Evolutionary conservation across 2,113 vertebrate species (phyloP).

Genomic region (Pterocles burchelli): DNA sequence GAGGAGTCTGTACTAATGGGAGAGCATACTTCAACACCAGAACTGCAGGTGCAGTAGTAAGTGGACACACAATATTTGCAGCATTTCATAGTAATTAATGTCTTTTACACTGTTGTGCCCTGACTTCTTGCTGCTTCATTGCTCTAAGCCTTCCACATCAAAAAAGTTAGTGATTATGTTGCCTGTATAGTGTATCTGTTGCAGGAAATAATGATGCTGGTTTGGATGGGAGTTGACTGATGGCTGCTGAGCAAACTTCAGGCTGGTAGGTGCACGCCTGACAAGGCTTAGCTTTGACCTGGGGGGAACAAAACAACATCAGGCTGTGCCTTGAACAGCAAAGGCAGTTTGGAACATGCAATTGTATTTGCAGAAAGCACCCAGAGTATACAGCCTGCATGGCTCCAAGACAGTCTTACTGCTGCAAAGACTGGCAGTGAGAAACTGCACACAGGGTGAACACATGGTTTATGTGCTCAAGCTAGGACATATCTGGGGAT

Average conservation of each 20-base stretch:
- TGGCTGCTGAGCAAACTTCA: neutral
- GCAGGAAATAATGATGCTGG: neutral
- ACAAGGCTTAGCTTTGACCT: neutral
- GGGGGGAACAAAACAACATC: neutral
- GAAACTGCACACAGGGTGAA: neutral
- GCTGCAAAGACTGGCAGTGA: neutral
- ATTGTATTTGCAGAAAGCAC: neutral
- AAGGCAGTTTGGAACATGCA: neutral
- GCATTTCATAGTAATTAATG: neutral
- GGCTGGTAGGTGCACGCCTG: neutral
- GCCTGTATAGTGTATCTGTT: neutral
- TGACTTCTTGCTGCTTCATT: neutral
- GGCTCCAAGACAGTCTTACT: neutral
- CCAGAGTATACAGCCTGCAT: neutral
- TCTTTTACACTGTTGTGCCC: neutral
- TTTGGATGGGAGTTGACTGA: neutral
- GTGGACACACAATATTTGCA: neutral
- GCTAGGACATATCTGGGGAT: neutral
- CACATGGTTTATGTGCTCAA: neutral
- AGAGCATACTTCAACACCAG: neutral
- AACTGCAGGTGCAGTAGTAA: neutral
- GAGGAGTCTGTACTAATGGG: neutral
- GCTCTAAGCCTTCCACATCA: neutral
- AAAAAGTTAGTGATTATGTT: neutral
- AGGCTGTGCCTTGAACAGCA: neutral